Conservation (phyloP, 2,888 invertebrate genomes). For the Zhuqinia jingwanae region DNA sequence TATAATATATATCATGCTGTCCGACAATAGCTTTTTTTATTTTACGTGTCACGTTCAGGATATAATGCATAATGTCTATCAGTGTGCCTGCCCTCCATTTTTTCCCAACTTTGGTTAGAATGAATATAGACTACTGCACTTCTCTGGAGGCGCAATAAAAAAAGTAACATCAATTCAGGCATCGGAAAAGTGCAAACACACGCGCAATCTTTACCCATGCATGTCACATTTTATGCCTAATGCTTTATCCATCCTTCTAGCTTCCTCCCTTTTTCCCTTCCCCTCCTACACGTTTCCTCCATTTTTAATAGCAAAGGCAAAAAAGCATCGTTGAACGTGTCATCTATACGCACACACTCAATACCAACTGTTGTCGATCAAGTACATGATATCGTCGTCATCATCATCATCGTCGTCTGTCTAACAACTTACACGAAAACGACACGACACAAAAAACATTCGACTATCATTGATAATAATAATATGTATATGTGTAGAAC, state of each 20-base stretch:
- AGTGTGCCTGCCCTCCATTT: too few species aligned
- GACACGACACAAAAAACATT: neutral
- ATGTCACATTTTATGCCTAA: constrained; percentile 21
- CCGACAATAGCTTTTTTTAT: too few species aligned
- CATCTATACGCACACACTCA: constrained; percentile 40
- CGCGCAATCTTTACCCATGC: too few species aligned
- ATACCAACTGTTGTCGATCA: constrained; percentile 2
- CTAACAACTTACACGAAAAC: neutral
- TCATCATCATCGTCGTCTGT: too few species aligned
- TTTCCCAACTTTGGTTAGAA: neutral
- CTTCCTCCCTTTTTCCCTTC: neutral
- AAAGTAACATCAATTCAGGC: constrained; percentile 39
- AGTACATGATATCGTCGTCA: constrained; percentile 13
- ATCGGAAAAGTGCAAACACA: too few species aligned
- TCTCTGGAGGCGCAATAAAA: constrained; percentile 33
- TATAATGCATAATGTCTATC: too few species aligned
- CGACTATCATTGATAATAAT: neutral
- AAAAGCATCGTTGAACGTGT: constrained; percentile 2
- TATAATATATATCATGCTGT: constrained; percentile 12
- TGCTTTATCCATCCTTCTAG: too few species aligned
- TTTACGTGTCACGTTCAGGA: too few species aligned
- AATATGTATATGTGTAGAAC: constrained; percentile 2
- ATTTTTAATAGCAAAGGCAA: constrained; percentile 12
- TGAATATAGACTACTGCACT: neutral
- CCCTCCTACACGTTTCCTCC: constrained; percentile 57